Base-by-base conservation (phyloP, 2,113 vertebrate genomes). In the Canis aureus region DNA sequence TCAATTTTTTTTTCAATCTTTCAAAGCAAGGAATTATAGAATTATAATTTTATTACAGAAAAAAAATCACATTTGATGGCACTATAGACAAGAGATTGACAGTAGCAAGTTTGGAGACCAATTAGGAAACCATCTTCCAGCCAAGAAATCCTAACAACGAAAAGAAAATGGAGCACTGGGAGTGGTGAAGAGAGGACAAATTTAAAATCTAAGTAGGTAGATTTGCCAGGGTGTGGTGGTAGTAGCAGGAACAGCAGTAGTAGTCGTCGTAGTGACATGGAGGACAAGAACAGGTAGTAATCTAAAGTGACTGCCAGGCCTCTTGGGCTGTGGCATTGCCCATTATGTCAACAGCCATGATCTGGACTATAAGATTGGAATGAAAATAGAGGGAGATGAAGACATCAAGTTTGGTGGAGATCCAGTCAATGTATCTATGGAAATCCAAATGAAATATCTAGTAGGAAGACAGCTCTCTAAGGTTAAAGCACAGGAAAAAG, bases 121-220 rank as follows among this genome's bases (percentile, higher is more conserved):
- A 78, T 64, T 91, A 95, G 51, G 27, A 79, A 86, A 55, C 35
- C 32, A 23, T 79, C 82, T 85, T 92, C 38, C 67, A 94, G 69
- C 49, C 15, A 74, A 74, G 87, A 74, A 79, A 73, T 89, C 78
- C 17, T 69, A 69, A n/a, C 81, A 90, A 76, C 59, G 43, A 38
- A 69, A 35, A 69, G n/a, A n/a, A 67, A 59, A 69, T 91, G 67
- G 35, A 51, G 62, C 49, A 66, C 64, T 32, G 55, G 60, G 51
- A 51, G 60, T 15, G 11, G 67, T 59, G 23, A 73, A 16, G 20
- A 90, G 49, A 80, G 35, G 29, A 74, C 64, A 87, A 66, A 79
- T 82, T 79, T 87, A 83, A 96, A 83, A n/a, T n/a, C 20, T 88
- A 59, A 51, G 73, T 27, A 38, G 43, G 23, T 20, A 73, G 57